phyloP scores from a whole-genome alignment of 2,797 vertebrate species.

The Cichlasoma orientale region DNA sequence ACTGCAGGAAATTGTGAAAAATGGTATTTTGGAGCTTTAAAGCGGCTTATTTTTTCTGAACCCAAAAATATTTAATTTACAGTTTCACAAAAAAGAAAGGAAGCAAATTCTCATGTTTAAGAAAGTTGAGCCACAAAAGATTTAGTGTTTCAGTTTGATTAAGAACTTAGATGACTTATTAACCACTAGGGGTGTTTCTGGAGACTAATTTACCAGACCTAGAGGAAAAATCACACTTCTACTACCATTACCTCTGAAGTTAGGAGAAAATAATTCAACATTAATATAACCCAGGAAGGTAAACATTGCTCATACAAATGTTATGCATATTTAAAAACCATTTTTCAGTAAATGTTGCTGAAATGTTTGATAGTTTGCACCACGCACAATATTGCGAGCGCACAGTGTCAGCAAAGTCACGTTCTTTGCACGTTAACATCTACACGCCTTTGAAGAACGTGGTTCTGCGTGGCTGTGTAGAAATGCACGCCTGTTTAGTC shows the following conservation, averaged over 20 bases:
- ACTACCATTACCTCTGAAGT: neutral
- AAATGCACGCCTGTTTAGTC: no score
- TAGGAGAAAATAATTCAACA: neutral
- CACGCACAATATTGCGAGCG: neutral
- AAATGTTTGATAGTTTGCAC: neutral
- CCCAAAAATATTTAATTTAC: accelerated
- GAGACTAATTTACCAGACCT: neutral
- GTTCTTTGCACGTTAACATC: no score
- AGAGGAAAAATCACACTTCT: neutral
- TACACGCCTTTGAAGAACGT: no score
- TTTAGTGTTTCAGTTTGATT: neutral
- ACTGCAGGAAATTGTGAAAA: neutral
- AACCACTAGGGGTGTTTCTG: neutral
- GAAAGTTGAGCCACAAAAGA: neutral
- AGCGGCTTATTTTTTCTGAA: accelerated
- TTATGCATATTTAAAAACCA: neutral
- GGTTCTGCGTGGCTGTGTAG: no score
- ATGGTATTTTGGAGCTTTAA: neutral
- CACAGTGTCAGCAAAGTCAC: neutral
- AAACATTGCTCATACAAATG: neutral
- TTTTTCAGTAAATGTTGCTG: neutral
- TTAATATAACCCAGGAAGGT: accelerated
- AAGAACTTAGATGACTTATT: neutral
- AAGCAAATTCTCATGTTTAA: neutral
- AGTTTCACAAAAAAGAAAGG: neutral